These are phyloP conservation scores for Neria commutata DNA, from an alignment of 2,888 invertebrate species.

Conservation along the genomic window DNA sequence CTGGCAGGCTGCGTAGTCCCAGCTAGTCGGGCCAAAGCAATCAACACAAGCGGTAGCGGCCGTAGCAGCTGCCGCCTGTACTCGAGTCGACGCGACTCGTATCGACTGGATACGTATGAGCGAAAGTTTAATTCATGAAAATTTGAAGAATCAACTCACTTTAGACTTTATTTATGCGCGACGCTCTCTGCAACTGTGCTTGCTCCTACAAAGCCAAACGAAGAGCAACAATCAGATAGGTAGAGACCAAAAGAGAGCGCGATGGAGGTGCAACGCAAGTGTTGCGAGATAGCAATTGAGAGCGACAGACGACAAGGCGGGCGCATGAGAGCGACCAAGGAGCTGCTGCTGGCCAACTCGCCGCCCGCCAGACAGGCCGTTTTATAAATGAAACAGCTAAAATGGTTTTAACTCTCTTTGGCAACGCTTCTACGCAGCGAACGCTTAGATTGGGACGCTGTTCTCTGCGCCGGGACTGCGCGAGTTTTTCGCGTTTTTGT, in stretches of 20 bases:
- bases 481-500: neutral
- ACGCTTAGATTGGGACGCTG: too few species aligned
- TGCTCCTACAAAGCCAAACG: neutral
- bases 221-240: neutral
- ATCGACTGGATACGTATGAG: constrained; percentile 4
- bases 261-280: too few species aligned
- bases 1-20: constrained; percentile 6
- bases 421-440: too few species aligned
- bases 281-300: constrained; percentile 7
- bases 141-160: constrained; percentile 18
- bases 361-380: too few species aligned
- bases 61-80: neutral
- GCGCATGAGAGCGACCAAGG: constrained; percentile 12
- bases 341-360: too few species aligned
- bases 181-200: neutral
- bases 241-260: neutral
- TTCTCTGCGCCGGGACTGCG: neutral
- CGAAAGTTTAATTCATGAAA: constrained; percentile 32
- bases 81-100: constrained; percentile 1
- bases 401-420: neutral
- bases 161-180: neutral
- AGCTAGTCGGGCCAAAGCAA: neutral
- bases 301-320: constrained; percentile 3
- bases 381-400: neutral
- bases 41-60: neutral